phyloP scores from a whole-genome alignment of 2,797 vertebrate species.

The Crenuchus spilurus region DNA sequence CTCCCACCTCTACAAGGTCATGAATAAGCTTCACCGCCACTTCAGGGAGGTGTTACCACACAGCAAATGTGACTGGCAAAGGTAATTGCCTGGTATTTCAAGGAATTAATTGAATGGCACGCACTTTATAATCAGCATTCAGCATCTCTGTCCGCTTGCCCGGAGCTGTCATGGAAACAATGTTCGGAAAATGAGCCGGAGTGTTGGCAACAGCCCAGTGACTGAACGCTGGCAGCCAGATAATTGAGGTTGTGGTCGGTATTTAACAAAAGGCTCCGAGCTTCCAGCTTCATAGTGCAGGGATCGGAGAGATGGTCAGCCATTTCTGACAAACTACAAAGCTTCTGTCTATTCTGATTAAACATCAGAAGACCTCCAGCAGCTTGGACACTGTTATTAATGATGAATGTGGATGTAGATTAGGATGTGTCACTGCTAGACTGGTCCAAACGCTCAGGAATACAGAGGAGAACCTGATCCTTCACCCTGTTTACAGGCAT shows the following conservation, averaged over 20 bases:
- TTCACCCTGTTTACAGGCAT: no score
- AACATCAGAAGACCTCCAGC: neutral
- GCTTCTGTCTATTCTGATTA: neutral
- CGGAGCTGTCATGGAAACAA: slow-evolving; percentile 43
- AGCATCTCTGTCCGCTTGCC: slow-evolving; percentile 32
- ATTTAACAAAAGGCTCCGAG: slow-evolving; percentile 9
- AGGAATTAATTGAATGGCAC: slow-evolving; percentile 53
- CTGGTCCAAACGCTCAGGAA: no score
- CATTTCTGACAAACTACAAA: neutral
- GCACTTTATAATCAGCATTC: slow-evolving; percentile 51
- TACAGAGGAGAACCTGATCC: no score
- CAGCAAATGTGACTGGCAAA: slow-evolving; percentile 31
- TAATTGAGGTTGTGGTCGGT: slow-evolving; percentile 36
- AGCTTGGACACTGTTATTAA: neutral
- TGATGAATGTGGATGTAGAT: neutral
- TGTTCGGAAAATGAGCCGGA: slow-evolving; percentile 22
- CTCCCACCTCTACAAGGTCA: neutral
- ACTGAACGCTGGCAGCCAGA: neutral
- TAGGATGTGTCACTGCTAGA: neutral
- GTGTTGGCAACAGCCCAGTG: slow-evolving; percentile 6
- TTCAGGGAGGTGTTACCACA: neutral
- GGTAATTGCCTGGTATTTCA: slow-evolving; percentile 46
- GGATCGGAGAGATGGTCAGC: neutral
- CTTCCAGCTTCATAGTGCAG: neutral
- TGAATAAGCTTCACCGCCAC: neutral